Conservation (phyloP, 2,797 vertebrate species). For the Alosa sapidissima region DNA sequence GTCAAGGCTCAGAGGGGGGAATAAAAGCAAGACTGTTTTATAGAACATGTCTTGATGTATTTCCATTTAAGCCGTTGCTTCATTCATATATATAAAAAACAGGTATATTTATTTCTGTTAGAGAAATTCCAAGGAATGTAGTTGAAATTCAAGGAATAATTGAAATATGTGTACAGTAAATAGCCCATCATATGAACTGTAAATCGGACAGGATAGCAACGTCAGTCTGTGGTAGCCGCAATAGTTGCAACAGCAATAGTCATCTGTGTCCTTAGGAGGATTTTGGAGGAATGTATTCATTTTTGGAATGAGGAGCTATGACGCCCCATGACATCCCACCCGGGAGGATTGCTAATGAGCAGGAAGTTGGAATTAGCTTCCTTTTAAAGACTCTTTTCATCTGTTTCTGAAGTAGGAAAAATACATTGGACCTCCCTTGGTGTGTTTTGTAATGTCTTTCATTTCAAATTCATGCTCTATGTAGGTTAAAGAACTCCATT, state of each 20-base stretch:
- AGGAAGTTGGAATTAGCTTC: conserved; percentile 65
- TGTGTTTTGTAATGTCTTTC: conserved; percentile 11
- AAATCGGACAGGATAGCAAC: background rate
- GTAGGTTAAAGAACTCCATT: background rate
- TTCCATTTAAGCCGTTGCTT: background rate
- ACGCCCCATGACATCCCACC: conserved; percentile 64
- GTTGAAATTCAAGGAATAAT: background rate
- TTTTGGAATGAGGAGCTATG: conserved; percentile 58
- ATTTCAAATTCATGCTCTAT: background rate
- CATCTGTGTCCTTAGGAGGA: background rate
- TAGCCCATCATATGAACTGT: background rate
- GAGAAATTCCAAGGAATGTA: background rate
- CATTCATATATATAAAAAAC: background rate
- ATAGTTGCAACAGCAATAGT: background rate
- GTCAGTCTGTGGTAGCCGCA: background rate
- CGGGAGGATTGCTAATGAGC: conserved; percentile 69
- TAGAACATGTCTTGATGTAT: background rate
- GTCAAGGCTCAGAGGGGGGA: background rate
- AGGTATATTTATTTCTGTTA: background rate
- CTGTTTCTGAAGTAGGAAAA: background rate
- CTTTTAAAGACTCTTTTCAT: conserved; percentile 61
- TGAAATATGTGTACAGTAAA: background rate
- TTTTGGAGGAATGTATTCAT: background rate
- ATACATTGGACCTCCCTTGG: background rate
- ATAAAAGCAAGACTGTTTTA: background rate